Percentiles rank a stretch among this genome's conserved stretches.
phyloP scores from a whole-genome alignment of 2,888 invertebrate species.

The Ernsta delagoae region DNA sequence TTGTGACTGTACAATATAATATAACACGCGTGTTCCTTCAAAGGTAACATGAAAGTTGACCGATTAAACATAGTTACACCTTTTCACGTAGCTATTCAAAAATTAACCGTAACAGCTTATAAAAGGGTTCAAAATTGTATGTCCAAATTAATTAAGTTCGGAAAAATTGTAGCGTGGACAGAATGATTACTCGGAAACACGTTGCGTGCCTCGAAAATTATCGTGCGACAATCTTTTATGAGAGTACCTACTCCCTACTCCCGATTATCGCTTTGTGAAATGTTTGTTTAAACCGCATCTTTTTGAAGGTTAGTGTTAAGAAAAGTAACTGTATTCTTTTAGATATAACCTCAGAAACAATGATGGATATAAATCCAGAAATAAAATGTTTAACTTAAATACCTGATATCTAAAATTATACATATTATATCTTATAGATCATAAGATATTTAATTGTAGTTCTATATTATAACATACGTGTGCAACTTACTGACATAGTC shows the following conservation, averaged over 20 bases:
- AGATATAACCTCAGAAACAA: too few species aligned
- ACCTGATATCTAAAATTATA: too few species aligned
- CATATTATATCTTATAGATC: too few species aligned
- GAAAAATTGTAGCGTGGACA: slow-evolving; percentile 24
- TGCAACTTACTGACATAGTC: too few species aligned
- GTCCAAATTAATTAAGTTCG: slow-evolving; percentile 7
- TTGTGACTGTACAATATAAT: not conserved
- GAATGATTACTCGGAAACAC: slow-evolving; percentile 17
- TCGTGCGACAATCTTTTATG: slow-evolving; percentile 25
- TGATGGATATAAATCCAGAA: too few species aligned
- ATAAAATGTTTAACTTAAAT: too few species aligned
- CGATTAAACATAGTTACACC: slow-evolving; percentile 18
- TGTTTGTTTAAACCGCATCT: slow-evolving; percentile 1
- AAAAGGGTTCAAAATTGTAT: slow-evolving; percentile 5
- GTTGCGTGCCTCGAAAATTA: slow-evolving; percentile 29
- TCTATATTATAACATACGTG: too few species aligned
- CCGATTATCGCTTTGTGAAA: slow-evolving; percentile 15
- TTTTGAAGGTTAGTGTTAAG: not conserved
- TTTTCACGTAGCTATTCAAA: not conserved
- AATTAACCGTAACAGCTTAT: not conserved
- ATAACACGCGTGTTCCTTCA: slow-evolving; percentile 15
- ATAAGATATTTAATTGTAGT: too few species aligned
- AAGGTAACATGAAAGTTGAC: slow-evolving; percentile 24
- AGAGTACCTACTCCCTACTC: too few species aligned
- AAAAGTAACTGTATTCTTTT: too few species aligned